Conservation (phyloP, 2,797 vertebrate species). For the Siniperca obscura region DNA sequence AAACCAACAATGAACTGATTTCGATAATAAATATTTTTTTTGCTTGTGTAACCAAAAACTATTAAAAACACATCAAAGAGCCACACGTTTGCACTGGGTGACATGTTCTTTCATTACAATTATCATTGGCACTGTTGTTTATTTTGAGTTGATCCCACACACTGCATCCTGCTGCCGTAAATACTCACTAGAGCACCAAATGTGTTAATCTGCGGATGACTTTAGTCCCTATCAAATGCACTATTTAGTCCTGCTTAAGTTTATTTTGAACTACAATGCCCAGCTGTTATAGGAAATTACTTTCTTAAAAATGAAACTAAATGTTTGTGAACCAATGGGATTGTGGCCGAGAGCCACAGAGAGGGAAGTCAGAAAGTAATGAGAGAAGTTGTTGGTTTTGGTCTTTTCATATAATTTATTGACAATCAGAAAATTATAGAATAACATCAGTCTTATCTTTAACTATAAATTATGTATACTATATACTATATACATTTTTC, state of each 20-base stretch:
- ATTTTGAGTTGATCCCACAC: background rate
- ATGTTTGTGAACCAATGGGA: too few species aligned
- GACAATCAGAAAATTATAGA: background rate
- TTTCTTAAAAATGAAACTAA: too few species aligned
- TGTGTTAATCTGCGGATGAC: background rate
- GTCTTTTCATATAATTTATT: too few species aligned
- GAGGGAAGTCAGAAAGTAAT: too few species aligned
- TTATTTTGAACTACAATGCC: background rate
- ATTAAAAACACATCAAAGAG: background rate
- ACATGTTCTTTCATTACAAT: background rate
- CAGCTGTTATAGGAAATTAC: too few species aligned
- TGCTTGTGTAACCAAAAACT: background rate
- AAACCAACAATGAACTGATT: background rate
- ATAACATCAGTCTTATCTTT: background rate
- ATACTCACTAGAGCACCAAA: background rate
- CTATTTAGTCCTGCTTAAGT: background rate
- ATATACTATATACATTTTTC: background rate
- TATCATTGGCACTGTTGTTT: background rate
- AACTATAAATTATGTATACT: too few species aligned
- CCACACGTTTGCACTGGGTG: background rate
- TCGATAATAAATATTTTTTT: background rate
- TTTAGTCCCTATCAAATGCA: background rate
- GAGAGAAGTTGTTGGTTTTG: too few species aligned
- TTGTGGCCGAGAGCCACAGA: too few species aligned
- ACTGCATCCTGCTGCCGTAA: background rate